A percentile compares a stretch with the other conserved stretches of the same genome.
phyloP scores from a whole-genome alignment of 2,888 invertebrate genomes.

The Drosophila rellima region DNA sequence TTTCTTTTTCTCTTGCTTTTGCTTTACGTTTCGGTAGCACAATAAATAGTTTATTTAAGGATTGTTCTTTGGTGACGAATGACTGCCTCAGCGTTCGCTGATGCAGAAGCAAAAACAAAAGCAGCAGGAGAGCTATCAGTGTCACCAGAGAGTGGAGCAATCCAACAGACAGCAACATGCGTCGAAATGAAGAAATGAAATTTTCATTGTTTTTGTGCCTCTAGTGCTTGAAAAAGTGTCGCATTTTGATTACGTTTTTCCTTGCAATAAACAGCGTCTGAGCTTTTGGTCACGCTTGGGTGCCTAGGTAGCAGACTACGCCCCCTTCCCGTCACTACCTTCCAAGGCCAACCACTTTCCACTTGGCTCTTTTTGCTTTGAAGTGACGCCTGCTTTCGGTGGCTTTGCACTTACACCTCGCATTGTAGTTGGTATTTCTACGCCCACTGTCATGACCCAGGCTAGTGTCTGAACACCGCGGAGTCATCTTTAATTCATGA shows the following conservation, averaged over 20 bases:
- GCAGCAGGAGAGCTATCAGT: background rate
- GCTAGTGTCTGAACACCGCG: conserved; percentile 33
- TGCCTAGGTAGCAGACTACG: conserved; percentile 30
- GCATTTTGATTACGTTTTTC: conserved; percentile 77
- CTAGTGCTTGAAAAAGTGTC: conserved; percentile 78
- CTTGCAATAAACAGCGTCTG: conserved; percentile 63
- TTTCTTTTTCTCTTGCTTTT: conserved; percentile 14
- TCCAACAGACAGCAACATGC: conserved; percentile 39
- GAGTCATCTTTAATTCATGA: conserved; percentile 80
- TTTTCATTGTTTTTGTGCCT: conserved; percentile 72
- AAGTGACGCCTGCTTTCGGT: conserved; percentile 37
- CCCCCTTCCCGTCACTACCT: background rate
- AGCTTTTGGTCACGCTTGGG: conserved; percentile 54
- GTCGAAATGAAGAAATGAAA: conserved; percentile 76
- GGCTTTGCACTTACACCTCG: conserved; percentile 32
- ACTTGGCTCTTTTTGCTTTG: conserved; percentile 54
- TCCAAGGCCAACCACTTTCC: conserved; percentile 29
- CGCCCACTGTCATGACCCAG: conserved; percentile 47
- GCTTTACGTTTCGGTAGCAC: conserved; percentile 29
- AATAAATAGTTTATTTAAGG: conserved; percentile 76
- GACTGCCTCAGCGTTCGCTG: conserved; percentile 22
- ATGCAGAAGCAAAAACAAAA: background rate
- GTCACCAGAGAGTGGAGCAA: conserved; percentile 3
- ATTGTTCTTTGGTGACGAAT: conserved; percentile 58
- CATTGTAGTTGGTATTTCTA: conserved; percentile 45